Evolutionary conservation across 2,113 vertebrate species (phyloP).

Genomic region (Pogonocichla stellata): DNA sequence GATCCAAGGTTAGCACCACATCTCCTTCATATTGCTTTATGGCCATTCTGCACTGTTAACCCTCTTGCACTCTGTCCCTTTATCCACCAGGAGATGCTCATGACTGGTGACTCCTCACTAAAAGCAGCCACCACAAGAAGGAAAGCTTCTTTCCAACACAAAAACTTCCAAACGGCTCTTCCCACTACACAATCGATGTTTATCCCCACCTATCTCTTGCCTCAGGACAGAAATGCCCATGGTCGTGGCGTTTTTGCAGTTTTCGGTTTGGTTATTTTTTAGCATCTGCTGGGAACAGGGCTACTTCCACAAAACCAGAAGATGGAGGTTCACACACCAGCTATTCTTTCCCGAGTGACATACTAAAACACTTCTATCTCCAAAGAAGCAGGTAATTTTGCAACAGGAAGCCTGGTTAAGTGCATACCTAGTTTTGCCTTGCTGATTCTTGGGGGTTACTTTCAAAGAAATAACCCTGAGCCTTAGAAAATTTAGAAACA

Average conservation of each 20-base stretch:
- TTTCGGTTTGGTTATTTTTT: not conserved
- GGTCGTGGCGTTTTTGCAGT: rapidly evolving
- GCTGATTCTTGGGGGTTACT: not conserved
- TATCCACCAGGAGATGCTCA: not conserved
- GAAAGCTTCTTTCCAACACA: not conserved
- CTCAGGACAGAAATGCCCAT: not conserved
- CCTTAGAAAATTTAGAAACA: not conserved
- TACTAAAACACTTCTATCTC: not conserved
- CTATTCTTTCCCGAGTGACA: not conserved
- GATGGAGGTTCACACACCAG: not conserved
- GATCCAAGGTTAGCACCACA: not conserved
- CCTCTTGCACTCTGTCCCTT: not conserved
- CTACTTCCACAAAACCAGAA: not conserved
- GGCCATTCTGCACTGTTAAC: not conserved
- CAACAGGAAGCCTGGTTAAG: not conserved
- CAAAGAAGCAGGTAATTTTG: not conserved
- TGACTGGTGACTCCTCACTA: not conserved
- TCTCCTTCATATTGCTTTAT: not conserved
- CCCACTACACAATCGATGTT: not conserved
- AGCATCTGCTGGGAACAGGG: not conserved
- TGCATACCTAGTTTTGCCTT: not conserved
- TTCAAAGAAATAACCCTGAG: not conserved
- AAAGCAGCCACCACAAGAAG: not conserved
- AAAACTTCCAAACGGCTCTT: not conserved
- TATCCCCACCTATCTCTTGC: not conserved